phyloP scores from a whole-genome alignment of 2,797 vertebrate genomes.

The Sebastes dallii region DNA sequence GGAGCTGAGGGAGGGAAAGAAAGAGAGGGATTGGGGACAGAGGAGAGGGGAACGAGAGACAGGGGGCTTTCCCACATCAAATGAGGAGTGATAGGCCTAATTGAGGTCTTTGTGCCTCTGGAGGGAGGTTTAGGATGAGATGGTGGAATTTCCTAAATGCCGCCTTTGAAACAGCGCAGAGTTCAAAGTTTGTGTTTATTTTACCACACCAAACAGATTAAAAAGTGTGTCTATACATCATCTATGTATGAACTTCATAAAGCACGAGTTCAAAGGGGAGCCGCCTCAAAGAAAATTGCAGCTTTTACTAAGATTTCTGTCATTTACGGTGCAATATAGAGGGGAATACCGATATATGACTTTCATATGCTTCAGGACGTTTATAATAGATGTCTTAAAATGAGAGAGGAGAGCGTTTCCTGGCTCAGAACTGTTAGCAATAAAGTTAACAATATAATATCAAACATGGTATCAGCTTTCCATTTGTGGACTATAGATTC shows the following conservation, averaged over 20 bases:
- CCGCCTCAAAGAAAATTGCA: constrained; percentile 62
- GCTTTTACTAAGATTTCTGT: constrained; percentile 57
- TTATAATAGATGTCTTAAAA: not conserved
- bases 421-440: not conserved
- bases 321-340: constrained; percentile 26
- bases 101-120: constrained; percentile 84
- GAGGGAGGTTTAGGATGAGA: constrained; percentile 83
- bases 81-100: constrained; percentile 82
- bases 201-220: constrained; percentile 76
- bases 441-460: constrained; percentile 1
- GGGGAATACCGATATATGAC: constrained; percentile 21
- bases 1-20: constrained; percentile 59
- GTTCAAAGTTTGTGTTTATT: constrained; percentile 84
- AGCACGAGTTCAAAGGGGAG: constrained; percentile 71
- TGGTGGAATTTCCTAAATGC: constrained; percentile 85
- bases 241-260: constrained; percentile 63
- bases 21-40: constrained; percentile 66
- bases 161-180: constrained; percentile 77
- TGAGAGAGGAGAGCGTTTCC: not conserved
- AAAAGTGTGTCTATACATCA: constrained; percentile 71
- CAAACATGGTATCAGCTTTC: not conserved
- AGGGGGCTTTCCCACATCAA: constrained; percentile 86
- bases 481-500: not conserved
- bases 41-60: constrained; percentile 71
- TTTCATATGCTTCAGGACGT: not conserved